Conservation (phyloP, 2,797 vertebrate genomes). For the Lophura swinhoii region DNA sequence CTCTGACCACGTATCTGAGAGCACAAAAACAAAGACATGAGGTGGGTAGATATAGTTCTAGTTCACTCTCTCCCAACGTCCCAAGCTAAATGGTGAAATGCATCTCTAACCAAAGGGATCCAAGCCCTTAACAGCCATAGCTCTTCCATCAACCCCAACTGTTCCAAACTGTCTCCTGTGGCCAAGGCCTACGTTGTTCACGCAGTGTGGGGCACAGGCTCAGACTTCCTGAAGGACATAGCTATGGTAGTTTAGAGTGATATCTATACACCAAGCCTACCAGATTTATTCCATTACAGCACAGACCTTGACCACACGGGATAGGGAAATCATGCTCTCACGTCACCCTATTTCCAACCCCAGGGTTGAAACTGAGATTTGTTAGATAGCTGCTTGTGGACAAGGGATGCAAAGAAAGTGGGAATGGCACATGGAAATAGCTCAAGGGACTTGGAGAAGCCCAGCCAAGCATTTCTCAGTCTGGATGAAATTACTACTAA, state of each 20-base stretch:
- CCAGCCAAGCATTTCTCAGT: background rate
- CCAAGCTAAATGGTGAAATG: accelerated
- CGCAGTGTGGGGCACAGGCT: no score
- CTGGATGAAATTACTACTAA: background rate
- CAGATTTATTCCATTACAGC: no score
- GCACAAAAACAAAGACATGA: background rate
- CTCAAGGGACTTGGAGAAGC: background rate
- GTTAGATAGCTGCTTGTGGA: background rate
- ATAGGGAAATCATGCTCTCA: background rate
- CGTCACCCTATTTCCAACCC: background rate
- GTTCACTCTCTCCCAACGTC: background rate
- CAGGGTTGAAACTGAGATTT: background rate
- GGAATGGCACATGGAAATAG: background rate
- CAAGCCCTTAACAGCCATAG: background rate
- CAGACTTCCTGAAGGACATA: no score
- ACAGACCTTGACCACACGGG: no score
- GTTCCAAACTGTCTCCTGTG: background rate
- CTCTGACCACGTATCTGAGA: slow-evolving; percentile 88
- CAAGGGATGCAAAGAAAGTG: background rate
- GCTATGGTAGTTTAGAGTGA: no score
- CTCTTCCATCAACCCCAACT: no score
- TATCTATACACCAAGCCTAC: no score
- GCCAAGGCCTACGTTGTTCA: no score
- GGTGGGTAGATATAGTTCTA: accelerated
- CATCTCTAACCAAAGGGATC: background rate